Conservation (phyloP, 2,113 vertebrate species). For the Heloderma charlesbogerti region DNA sequence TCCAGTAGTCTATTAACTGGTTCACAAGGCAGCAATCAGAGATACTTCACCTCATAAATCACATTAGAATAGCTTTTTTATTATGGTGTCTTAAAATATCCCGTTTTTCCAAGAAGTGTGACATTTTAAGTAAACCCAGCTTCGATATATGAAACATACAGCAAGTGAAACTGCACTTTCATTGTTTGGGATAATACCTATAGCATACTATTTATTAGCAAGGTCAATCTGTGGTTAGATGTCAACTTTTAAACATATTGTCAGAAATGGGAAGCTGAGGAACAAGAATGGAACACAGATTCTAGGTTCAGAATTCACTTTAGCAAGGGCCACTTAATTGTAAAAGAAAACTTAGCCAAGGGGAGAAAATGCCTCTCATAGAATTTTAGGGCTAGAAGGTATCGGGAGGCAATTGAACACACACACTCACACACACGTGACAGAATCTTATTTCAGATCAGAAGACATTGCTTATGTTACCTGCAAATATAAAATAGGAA, state of each 20-base stretch:
- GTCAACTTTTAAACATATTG: not conserved
- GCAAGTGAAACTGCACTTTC: not conserved
- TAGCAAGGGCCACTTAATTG: not conserved
- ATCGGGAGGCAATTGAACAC: not conserved
- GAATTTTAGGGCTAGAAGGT: not conserved
- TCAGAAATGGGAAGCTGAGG: not conserved
- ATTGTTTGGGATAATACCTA: not conserved
- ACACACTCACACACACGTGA: not conserved
- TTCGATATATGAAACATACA: not conserved
- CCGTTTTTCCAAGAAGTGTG: not conserved
- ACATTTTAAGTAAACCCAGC: not conserved
- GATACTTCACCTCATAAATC: slow-evolving; percentile 2
- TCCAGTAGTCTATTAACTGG: not conserved
- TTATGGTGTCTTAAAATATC: not conserved
- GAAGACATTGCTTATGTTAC: not conserved
- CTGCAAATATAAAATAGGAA: not conserved
- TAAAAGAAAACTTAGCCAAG: not conserved
- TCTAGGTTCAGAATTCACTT: not conserved
- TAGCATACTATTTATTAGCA: not conserved
- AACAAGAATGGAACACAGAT: not conserved
- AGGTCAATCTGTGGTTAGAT: slow-evolving; percentile 1
- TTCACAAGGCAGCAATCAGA: not conserved
- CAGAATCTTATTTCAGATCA: not conserved
- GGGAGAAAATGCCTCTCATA: not conserved
- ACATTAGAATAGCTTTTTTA: not conserved